These are phyloP conservation scores for Sebastolobus altivelis DNA, from an alignment of 2,797 vertebrate genomes.

Conservation along the genomic window DNA sequence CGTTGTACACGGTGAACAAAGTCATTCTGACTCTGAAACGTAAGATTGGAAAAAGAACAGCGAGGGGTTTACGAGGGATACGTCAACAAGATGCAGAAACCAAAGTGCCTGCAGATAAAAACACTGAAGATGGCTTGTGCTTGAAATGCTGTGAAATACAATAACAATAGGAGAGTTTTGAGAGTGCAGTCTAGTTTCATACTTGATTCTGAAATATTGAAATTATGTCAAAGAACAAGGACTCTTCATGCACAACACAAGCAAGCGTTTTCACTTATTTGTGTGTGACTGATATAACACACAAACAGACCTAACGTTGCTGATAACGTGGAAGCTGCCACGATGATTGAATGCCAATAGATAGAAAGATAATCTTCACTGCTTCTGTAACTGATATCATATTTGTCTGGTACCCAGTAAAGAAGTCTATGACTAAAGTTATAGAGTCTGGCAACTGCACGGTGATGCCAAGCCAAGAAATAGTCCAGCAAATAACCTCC, in stretches of 20 bases:
- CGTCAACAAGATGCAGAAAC: slow-evolving; percentile 20
- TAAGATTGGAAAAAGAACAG: neutral
- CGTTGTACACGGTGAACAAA: neutral
- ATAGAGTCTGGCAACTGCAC: neutral
- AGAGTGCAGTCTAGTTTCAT: neutral
- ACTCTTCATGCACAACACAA: neutral
- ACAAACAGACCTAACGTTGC: neutral
- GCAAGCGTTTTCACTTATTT: neutral
- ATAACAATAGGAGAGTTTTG: neutral
- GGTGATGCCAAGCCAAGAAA: neutral
- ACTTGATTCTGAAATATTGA: neutral
- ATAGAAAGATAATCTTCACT: neutral
- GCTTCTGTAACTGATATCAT: neutral
- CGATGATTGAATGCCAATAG: neutral
- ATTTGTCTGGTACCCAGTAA: neutral
- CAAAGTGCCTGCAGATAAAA: neutral
- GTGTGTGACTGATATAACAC: neutral
- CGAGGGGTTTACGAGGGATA: neutral
- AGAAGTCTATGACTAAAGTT: neutral
- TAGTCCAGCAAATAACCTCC: neutral
- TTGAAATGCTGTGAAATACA: slow-evolving; percentile 13
- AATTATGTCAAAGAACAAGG: slow-evolving; percentile 6
- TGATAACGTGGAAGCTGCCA: neutral
- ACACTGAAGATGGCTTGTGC: neutral
- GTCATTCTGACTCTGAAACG: neutral